Evolutionary conservation across 2,113 vertebrate genomes (phyloP).

Genomic region (Globicephala melas): DNA sequence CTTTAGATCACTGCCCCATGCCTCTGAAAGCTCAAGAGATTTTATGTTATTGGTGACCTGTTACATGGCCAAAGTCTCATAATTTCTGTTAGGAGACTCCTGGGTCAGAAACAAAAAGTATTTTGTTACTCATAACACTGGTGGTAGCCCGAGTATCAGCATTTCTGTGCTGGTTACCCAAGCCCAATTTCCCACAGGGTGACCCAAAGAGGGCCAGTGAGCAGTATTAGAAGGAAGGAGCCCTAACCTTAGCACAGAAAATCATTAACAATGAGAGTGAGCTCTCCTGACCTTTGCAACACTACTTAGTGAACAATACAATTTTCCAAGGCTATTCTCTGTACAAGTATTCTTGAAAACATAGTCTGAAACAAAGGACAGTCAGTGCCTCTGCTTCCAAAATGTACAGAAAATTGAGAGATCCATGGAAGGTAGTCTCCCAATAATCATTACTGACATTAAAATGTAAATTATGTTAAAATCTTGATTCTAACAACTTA

Average conservation of each 20-base stretch:
- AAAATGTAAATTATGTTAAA: not conserved
- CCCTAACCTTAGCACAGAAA: not conserved
- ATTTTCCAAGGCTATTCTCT: not conserved
- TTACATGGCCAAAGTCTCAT: not conserved
- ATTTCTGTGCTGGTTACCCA: not conserved
- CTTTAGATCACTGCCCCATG: not conserved
- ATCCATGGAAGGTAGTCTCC: not conserved
- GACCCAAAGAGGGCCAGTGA: not conserved
- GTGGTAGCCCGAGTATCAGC: not conserved
- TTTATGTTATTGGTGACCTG: not conserved
- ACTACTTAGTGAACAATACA: not conserved
- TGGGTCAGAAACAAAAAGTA: not conserved
- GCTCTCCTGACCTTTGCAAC: not conserved
- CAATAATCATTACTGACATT: not conserved
- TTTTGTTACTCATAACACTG: not conserved
- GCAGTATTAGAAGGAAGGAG: not conserved
- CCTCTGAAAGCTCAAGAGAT: not conserved
- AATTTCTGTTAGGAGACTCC: not conserved
- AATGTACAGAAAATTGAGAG: not conserved
- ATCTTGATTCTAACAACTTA: not conserved
- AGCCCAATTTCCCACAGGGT: not conserved
- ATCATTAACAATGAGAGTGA: not conserved
- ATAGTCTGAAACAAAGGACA: not conserved
- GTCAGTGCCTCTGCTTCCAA: not conserved
- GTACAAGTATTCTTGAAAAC: not conserved